Base-by-base conservation (phyloP, 2,113 vertebrate species). In the Conger conger region DNA sequence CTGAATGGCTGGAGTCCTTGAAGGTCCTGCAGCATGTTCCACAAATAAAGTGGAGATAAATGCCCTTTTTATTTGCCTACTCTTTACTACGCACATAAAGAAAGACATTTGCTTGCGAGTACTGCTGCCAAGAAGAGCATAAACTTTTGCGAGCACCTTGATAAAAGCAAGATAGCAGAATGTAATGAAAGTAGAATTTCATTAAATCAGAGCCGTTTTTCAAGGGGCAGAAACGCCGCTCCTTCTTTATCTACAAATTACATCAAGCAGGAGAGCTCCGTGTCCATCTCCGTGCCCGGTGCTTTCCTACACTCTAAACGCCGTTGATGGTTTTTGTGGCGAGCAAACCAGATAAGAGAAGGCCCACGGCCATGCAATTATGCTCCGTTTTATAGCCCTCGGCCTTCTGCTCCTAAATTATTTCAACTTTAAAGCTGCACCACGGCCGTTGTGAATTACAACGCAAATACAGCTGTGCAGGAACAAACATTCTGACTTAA, bases 111-210 rank as follows among this genome's bases (percentile, higher is more conserved):
- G 68, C 68, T 73, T 73, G 68, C 68, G n/a, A 73, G 68, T 73
- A 33, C 68, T 33, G 68, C 68, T 73, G 68, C 68, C 68, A 73
- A 73, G 68, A 33, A 73, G 68, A 73, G 68, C 68, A 73, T 73
- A 73, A 73, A 73, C 23, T 73, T 73, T 73, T 73, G 68, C 33
- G 68, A 73, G 68, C 68, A 73, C 68, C 68, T 73, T 73, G 68
- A 73, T 73, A 73, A 73, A 73, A 73, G 68, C 68, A 73, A 73
- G 68, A 73, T 73, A 73, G 27, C 68, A 33, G 68, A 73, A 73
- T 73, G 68, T 73, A 73, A 73, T 73, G 68, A 73, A 73, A 73
- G 68, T 73, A 73, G 68, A 73, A 73, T 73, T 73, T 73, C 68
- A 73, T 73, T 73, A 73, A 73, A 73, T 73, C 68, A 73, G 68